Conservation (phyloP, 2,113 vertebrate genomes). For the Seriola dumerili region DNA sequence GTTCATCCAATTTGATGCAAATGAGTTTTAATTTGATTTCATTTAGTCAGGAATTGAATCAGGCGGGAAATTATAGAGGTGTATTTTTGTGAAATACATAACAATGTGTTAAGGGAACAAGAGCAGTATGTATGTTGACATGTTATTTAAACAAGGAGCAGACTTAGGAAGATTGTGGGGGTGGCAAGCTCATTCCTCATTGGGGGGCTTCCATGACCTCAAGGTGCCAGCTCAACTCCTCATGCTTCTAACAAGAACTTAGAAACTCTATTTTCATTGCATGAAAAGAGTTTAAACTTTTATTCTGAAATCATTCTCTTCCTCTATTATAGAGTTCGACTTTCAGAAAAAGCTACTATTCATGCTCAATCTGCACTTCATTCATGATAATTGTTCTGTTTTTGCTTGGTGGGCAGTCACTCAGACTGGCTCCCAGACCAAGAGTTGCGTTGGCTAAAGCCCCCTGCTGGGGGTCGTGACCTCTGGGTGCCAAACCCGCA, state of each 20-base stretch:
- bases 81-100: conserved; percentile 58
- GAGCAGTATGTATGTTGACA: conserved; percentile 57
- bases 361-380: conserved; percentile 10
- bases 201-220: conserved; percentile 60
- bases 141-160: conserved; percentile 69
- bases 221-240: conserved; percentile 59
- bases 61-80: conserved; percentile 67
- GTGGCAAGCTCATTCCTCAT: conserved; percentile 40
- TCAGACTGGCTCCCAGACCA: conserved; percentile 38
- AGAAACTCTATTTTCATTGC: conserved; percentile 15
- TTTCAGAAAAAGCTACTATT: conserved; percentile 2
- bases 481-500: conserved; percentile 83
- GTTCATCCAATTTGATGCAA: conserved; percentile 78
- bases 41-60: conserved; percentile 71
- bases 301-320: conserved; percentile 19
- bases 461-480: conserved; percentile 80
- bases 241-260: conserved; percentile 8
- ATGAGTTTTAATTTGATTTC: conserved; percentile 79
- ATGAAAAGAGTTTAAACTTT: neutral
- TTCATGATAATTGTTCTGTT: conserved; percentile 43
- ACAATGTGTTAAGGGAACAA: conserved; percentile 44
- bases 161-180: neutral
- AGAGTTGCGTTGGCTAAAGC: conserved; percentile 61
- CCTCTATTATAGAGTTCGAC: neutral
- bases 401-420: conserved; percentile 50